Evolutionary conservation across 2,797 vertebrate species (phyloP), one percentile per base, ranked within the genome.

Genomic region (Picus viridis): DNA sequence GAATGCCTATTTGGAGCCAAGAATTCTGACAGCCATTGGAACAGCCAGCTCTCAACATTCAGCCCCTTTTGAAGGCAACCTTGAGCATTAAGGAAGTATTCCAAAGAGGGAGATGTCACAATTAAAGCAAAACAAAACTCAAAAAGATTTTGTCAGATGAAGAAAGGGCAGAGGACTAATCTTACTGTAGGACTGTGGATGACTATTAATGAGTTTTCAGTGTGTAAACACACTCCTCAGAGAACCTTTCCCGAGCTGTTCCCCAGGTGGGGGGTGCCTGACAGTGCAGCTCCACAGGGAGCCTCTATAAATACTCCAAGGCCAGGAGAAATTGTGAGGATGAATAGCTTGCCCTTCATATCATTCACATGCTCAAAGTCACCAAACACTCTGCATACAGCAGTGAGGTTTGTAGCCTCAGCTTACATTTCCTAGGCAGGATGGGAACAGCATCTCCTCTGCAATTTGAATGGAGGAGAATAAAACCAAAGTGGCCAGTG

Each of bases 271-370:
- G 70, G n/a, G 47, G 92, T 75, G 59, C 87, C 85, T 83, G 75
- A 91, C 63, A 83, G 76, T 72, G 82, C 79, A 90, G 76, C 67
- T 93, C 90, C 87, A 88, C 73, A 45, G 84, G 83, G 91, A 93
- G n/a, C 20, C 59, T 90, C 95, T 93, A 95, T 89, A 95, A 95
- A 94, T 95, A 95, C 85, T 91, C 85, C 72, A 94, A 95, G 94
- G 91, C 87, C 85, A 90, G 92, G 92, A 92, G 87, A 93, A 94
- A 83, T 61, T 32, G 59, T 34, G 70, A 90, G 58, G 73, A 95
- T 81, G 63, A 96, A 90, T 78, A 83, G 73, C 19, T 89, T 89
- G 84, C 56, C 93, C 92, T 93, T 93, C 87, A 39, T 81, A 67
- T 43, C 69, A 91, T 93, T 90, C 86, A 90, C 47, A 90, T 49